Percentiles rank a stretch among this genome's conserved stretches.
These are phyloP conservation scores for Leptodirus hochenwartii DNA, from an alignment of 2,888 invertebrate species.

Conservation along the genomic window DNA sequence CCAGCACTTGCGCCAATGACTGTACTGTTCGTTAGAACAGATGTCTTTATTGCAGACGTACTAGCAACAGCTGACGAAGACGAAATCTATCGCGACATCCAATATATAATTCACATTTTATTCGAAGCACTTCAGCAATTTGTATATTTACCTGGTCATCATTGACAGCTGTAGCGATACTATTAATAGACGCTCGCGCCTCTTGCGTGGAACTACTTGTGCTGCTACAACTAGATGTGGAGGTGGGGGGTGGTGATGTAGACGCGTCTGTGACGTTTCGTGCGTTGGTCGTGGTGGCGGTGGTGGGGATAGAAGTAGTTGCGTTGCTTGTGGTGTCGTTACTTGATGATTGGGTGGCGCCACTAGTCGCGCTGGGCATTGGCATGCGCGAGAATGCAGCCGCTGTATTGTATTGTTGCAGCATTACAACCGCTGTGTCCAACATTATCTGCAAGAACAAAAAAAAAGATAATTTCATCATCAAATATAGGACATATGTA, in stretches of 20 bases:
- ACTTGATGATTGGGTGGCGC: slow-evolving; percentile 20
- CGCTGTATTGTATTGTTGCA: slow-evolving; percentile 79
- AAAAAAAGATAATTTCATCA: neutral
- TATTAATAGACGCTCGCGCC: too few relatives aligned
- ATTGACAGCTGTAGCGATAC: too few relatives aligned
- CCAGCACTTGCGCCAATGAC: slow-evolving; percentile 5
- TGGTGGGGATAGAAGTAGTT: slow-evolving; percentile 11
- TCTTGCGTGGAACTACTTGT: too few relatives aligned
- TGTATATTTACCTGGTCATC: too few relatives aligned
- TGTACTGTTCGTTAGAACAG: slow-evolving; percentile 3
- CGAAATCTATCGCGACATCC: too few relatives aligned
- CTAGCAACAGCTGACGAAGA: slow-evolving; percentile 7
- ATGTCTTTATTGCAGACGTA: slow-evolving; percentile 5
- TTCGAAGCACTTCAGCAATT: too few relatives aligned
- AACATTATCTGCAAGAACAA: slow-evolving; percentile 54
- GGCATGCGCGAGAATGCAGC: slow-evolving; percentile 30
- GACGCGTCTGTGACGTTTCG: neutral
- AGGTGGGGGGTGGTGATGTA: neutral
- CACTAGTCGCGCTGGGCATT: slow-evolving; percentile 26
- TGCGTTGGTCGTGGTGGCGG: neutral
- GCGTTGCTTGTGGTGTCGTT: slow-evolving; percentile 7
- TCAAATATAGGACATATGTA: too few relatives aligned
- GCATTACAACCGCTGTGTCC: slow-evolving; percentile 83
- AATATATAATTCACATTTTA: too few relatives aligned
- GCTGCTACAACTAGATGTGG: too few relatives aligned